Base-by-base conservation (phyloP, 2,113 vertebrate species). In the Anguilla rostrata region DNA sequence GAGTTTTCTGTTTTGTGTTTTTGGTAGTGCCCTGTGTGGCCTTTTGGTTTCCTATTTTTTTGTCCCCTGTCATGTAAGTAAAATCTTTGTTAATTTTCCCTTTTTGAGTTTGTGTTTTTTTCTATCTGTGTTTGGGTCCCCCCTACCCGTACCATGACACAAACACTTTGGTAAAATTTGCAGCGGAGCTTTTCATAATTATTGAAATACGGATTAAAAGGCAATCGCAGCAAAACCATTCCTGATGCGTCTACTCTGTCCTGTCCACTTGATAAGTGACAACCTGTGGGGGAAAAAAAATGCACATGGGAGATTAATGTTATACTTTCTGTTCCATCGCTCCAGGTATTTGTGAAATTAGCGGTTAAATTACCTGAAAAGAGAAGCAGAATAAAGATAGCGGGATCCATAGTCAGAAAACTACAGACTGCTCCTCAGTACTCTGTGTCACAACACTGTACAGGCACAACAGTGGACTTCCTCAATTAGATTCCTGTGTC, bases 101-200 rank as follows among this genome's bases (percentile, higher is more conserved):
- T n/a, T n/a, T n/a, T n/a, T n/a, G n/a, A n/a, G n/a, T n/a, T n/a
- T n/a, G n/a, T n/a, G n/a, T n/a, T n/a, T n/a, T n/a, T n/a, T n/a
- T n/a, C n/a, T 39, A 53, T 71, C 82, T 16, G 86, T 87, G 53
- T 88, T n/a, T n/a, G n/a, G 90, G 39, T 93, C 93, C 8, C 60
- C 56, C 60, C 86, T 95, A 88, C 92, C 89, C 81, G 94, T 83
- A 86, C 95, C 84, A 3, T 0, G 11, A 18, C 82, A 60, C 94
- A 95, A 1, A 26, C 39, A 2, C 34, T 82, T 0, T 57, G 82
- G 78, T 88, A 88, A 29, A 92, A 89, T 78, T 92, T 96, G 79
- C 93, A 95, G 82, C 95, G 95, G 14, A 7, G 86, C 84, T 93
- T 95, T 60, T 26, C 53, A 85, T 88, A 83, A n/a, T 0, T 22